A percentile compares a stretch with the other conserved stretches of the same genome.
These are phyloP conservation scores for Xylocopa sonorina DNA, from an alignment of 1,140 invertebrate genomes.

Conservation along the genomic window DNA sequence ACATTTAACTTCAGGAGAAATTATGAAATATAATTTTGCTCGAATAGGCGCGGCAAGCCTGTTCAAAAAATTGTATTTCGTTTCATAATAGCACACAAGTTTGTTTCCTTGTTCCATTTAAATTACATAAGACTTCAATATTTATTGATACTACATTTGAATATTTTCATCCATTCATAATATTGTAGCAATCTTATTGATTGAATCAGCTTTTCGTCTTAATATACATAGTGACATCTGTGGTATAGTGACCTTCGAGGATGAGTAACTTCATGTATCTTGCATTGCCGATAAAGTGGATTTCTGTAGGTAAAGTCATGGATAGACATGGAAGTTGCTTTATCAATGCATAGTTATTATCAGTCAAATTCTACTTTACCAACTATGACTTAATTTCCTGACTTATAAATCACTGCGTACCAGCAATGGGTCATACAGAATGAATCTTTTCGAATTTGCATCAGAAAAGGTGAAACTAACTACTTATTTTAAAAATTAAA, in stretches of 20 bases:
- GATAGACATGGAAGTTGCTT: neutral
- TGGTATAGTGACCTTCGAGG: too few relatives aligned
- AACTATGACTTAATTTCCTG: neutral
- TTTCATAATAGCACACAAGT: too few relatives aligned
- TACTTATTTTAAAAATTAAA: too few relatives aligned
- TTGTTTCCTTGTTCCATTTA: too few relatives aligned
- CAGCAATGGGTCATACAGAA: neutral
- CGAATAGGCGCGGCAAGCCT: neutral
- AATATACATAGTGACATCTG: constrained; percentile 1
- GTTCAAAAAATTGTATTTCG: neutral
- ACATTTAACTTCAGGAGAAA: neutral
- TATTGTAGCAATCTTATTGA: neutral
- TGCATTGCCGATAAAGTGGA: neutral
- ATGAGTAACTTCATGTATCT: too few relatives aligned
- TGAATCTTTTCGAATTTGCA: neutral
- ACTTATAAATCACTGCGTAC: neutral
- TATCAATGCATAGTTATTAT: neutral
- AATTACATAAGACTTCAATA: neutral
- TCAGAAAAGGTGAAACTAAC: neutral
- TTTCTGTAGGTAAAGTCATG: neutral
- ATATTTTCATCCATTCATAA: neutral
- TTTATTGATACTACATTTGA: neutral
- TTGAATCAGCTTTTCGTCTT: neutral
- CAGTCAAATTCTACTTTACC: neutral
- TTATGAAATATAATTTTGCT: neutral